Conservation (phyloP, 2,113 vertebrate genomes). For the Hoplias malabaricus region DNA sequence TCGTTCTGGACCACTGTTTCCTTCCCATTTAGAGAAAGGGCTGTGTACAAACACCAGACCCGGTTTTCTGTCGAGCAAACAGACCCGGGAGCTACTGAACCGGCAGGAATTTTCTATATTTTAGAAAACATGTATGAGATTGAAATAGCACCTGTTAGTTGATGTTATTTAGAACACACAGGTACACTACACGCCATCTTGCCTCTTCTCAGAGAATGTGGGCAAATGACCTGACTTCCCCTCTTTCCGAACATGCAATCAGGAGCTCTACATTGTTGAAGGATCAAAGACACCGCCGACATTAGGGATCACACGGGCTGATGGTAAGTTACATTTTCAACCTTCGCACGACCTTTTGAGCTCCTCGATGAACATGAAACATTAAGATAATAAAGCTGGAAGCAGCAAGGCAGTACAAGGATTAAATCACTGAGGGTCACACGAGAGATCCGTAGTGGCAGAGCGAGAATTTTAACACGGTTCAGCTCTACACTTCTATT, state of each 20-base stretch:
- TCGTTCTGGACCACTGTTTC: too few species aligned
- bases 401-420: slow-evolving; percentile 6
- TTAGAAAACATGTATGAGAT: too few species aligned
- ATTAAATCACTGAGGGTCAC: background rate
- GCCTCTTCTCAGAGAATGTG: background rate
- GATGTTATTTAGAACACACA: background rate
- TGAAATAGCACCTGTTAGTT: too few species aligned
- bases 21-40: too few species aligned
- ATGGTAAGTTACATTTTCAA: background rate
- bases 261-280: slow-evolving; percentile 13
- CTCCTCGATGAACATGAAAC: background rate
- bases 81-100: too few species aligned
- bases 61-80: too few species aligned
- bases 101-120: too few species aligned
- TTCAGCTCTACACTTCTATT: too few species aligned
- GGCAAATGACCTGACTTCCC: slow-evolving; percentile 19
- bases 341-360: background rate
- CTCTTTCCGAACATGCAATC: background rate
- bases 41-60: too few species aligned
- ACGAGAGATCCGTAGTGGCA: background rate
- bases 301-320: background rate
- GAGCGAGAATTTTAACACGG: background rate
- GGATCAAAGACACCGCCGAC: slow-evolving; percentile 26
- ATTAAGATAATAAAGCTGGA: slow-evolving; percentile 29
- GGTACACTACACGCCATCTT: background rate